These are phyloP conservation scores for Oreocharis arfaki DNA, from an alignment of 2,113 vertebrate species.

Conservation along the genomic window DNA sequence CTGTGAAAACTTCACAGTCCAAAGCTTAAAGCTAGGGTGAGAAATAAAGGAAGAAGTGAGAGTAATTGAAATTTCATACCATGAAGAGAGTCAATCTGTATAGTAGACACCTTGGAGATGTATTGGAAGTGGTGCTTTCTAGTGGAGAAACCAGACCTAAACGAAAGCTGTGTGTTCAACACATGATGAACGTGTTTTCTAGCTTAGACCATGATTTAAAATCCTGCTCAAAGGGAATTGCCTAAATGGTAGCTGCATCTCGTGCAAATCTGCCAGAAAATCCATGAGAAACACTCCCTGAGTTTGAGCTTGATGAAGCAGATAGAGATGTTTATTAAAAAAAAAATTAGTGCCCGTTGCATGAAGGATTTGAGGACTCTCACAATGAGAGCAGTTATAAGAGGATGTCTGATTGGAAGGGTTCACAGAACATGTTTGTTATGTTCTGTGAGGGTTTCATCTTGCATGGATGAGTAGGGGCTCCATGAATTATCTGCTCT, in stretches of 20 bases:
- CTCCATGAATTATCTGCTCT: accelerated
- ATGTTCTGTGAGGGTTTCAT: neutral
- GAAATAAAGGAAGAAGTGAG: neutral
- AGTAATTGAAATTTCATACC: neutral
- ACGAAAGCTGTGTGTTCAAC: neutral
- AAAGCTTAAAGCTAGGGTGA: neutral
- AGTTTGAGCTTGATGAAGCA: neutral
- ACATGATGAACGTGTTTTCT: neutral
- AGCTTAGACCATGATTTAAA: neutral
- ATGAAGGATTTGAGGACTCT: neutral
- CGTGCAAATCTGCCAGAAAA: neutral
- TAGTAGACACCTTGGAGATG: neutral
- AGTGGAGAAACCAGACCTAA: neutral
- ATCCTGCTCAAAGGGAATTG: neutral
- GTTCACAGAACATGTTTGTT: neutral
- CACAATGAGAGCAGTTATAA: neutral
- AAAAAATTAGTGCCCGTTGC: neutral
- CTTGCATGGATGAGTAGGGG: neutral
- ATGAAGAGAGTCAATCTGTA: neutral
- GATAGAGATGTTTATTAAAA: accelerated
- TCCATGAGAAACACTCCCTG: accelerated
- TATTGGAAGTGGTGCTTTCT: neutral
- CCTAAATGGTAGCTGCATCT: neutral
- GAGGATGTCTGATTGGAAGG: neutral
- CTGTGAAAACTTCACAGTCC: neutral